These are phyloP conservation scores for Cephus pygmeus DNA, from an alignment of 2,888 invertebrate species.

Conservation along the genomic window DNA sequence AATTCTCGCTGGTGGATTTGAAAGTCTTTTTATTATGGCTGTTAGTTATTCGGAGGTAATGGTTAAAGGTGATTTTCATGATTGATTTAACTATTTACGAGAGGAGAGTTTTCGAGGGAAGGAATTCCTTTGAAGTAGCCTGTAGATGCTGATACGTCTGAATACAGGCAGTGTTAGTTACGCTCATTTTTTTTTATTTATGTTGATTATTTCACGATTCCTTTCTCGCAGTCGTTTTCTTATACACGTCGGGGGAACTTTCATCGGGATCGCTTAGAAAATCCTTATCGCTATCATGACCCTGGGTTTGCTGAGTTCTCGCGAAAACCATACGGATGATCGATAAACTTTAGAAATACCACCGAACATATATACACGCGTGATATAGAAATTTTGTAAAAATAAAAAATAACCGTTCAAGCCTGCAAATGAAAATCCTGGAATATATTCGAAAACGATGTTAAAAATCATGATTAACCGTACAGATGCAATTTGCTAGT, in stretches of 20 bases:
- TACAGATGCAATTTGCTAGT: neutral
- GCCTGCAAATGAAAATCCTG: constrained; percentile 13
- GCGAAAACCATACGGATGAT: constrained; percentile 41
- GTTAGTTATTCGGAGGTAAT: neutral
- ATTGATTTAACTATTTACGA: neutral
- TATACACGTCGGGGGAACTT: neutral
- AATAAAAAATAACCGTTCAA: constrained; percentile 13
- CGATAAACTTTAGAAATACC: constrained; percentile 35
- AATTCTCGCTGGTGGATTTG: neutral
- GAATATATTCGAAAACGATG: constrained; percentile 17
- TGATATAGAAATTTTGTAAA: constrained; percentile 26
- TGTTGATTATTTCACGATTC: neutral
- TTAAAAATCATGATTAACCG: constrained; percentile 24
- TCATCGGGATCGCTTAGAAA: neutral
- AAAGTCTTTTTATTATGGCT: neutral
- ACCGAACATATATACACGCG: constrained; percentile 8
- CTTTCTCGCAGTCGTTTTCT: neutral
- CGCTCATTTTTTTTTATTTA: neutral
- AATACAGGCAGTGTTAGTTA: neutral
- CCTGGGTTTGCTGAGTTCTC: constrained; percentile 30
- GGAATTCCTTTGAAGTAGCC: neutral
- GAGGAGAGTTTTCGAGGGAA: neutral
- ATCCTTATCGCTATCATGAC: constrained; percentile 41
- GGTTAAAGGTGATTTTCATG: neutral
- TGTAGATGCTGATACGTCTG: neutral